Evolutionary conservation across 2,888 invertebrate species (phyloP).

Genomic region (Epinotia brunnichana): DNA sequence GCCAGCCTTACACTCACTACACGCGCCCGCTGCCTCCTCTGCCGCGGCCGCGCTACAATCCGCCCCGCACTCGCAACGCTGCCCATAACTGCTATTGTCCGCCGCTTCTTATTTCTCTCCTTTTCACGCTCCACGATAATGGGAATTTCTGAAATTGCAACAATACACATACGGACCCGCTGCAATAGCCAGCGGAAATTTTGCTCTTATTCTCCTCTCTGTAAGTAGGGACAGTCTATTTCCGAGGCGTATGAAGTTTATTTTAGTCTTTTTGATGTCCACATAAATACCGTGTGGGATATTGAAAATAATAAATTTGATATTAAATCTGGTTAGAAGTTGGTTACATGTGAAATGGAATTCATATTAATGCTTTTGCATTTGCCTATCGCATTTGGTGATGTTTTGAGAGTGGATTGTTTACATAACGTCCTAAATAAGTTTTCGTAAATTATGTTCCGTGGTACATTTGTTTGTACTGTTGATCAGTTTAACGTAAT

Average conservation of each 20-base stretch:
- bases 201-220: conserved; percentile 62
- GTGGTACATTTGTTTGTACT: neutral
- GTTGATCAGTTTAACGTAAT: neutral
- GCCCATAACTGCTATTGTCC: conserved; percentile 66
- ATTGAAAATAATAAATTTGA: conserved; percentile 40
- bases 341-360: conserved; percentile 15
- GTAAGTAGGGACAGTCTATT: conserved; percentile 59
- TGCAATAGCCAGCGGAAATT: conserved; percentile 68
- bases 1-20: no score
- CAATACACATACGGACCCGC: conserved; percentile 75
- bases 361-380: conserved; percentile 1
- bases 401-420: neutral
- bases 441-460: neutral
- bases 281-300: conserved; percentile 29
- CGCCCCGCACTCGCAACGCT: conserved; percentile 45
- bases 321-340: conserved; percentile 18
- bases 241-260: conserved; percentile 50
- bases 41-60: conserved; percentile 40
- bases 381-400: neutral
- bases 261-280: conserved; percentile 44
- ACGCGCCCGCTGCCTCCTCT: conserved; percentile 46
- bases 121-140: conserved; percentile 76
- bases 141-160: conserved; percentile 82
- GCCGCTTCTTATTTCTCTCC: conserved; percentile 75
- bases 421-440: neutral